A percentile compares a stretch with the other conserved stretches of the same genome.
Conservation (phyloP, 2,113 vertebrate species). For the Corvus cornix region DNA sequence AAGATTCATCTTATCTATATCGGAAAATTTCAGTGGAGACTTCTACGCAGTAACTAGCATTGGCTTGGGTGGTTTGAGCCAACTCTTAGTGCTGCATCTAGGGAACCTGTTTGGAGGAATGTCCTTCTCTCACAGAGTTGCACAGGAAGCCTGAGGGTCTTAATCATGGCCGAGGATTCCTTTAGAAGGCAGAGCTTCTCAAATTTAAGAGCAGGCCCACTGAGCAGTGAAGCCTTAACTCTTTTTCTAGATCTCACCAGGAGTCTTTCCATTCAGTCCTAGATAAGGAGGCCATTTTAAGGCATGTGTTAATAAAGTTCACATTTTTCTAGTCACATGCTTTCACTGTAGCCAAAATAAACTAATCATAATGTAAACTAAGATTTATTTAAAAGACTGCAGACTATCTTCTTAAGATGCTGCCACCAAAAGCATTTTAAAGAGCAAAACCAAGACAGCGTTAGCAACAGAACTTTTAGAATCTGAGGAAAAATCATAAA, state of each 20-base stretch:
- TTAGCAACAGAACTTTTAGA: not conserved
- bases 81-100: not conserved
- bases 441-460: not conserved
- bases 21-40: not conserved
- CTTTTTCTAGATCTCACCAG: not conserved
- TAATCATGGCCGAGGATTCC: not conserved
- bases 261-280: not conserved
- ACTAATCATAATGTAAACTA: not conserved
- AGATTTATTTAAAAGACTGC: not conserved
- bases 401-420: not conserved
- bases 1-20: not conserved
- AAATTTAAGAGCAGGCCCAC: not conserved
- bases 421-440: not conserved
- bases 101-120: not conserved
- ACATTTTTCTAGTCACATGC: not conserved
- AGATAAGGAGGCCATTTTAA: not conserved
- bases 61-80: not conserved
- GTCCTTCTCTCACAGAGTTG: accelerated
- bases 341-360: not conserved
- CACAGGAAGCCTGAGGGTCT: not conserved
- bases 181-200: not conserved
- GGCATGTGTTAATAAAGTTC: not conserved
- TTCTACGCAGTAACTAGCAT: not conserved
- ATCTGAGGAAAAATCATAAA: not conserved
- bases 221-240: not conserved